phyloP scores from a whole-genome alignment of 2,797 vertebrate species.

The Microctenopoma stevenorrisi region DNA sequence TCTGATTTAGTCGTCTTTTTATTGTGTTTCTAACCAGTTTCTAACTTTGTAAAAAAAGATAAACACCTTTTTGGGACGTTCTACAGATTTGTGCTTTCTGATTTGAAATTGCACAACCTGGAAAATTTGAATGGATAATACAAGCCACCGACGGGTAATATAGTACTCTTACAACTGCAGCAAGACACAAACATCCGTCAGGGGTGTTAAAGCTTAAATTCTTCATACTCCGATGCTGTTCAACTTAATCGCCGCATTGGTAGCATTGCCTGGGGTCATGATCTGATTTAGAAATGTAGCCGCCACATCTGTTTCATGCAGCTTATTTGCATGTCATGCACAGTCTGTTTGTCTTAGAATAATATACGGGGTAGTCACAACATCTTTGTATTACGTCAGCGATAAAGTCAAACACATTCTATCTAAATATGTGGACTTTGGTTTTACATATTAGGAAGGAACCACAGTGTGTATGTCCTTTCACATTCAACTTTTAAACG shows the following conservation, averaged over 20 bases:
- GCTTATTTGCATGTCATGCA: neutral
- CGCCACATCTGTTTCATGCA: neutral
- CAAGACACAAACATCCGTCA: neutral
- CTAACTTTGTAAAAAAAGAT: neutral
- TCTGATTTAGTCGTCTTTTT: conserved; percentile 19
- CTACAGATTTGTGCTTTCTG: neutral
- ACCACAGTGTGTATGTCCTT: no score
- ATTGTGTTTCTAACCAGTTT: conserved; percentile 13
- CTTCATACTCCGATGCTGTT: neutral
- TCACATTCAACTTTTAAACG: no score
- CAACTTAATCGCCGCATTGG: neutral
- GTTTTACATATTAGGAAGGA: no score
- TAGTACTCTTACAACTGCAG: neutral
- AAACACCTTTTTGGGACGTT: conserved; percentile 8
- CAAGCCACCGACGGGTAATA: neutral
- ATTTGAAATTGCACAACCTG: neutral
- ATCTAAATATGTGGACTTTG: neutral
- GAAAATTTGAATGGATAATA: neutral
- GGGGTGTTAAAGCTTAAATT: neutral
- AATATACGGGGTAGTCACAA: neutral
- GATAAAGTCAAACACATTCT: no score
- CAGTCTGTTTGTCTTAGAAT: neutral
- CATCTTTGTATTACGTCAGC: neutral
- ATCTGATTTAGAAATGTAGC: neutral
- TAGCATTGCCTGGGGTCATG: neutral